Evolutionary conservation across 1,140 invertebrate genomes (phyloP).

Genomic region (Zophobas morio): DNA sequence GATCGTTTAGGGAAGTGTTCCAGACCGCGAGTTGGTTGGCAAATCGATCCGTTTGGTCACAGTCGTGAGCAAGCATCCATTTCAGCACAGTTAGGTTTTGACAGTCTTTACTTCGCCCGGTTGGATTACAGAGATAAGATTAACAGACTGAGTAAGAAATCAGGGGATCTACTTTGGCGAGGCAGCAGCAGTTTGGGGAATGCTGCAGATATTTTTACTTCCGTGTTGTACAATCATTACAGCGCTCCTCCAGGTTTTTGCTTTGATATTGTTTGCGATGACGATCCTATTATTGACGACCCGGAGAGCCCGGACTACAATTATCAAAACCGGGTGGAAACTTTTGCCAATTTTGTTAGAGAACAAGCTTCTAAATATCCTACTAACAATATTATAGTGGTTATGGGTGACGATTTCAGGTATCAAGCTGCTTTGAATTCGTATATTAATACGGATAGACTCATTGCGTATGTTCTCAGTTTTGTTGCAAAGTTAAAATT

Average conservation of each 20-base stretch:
- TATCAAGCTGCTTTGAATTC: constrained; percentile 72
- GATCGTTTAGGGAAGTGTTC: constrained; percentile 79
- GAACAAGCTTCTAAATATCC: constrained; percentile 50
- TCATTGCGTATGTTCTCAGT: constrained; percentile 74
- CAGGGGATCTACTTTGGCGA: constrained; percentile 85
- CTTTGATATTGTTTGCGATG: constrained; percentile 80
- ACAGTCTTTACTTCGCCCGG: constrained; percentile 81
- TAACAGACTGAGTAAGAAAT: constrained; percentile 74
- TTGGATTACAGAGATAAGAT: constrained; percentile 83
- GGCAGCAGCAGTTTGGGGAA: constrained; percentile 71
- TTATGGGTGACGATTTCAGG: constrained; percentile 64
- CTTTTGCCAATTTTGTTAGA: constrained; percentile 67
- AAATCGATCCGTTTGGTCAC: constrained; percentile 83
- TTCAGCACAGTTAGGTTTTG: constrained; percentile 79
- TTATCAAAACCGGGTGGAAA: constrained; percentile 69
- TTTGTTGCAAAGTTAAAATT: background rate
- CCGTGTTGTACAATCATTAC: constrained; percentile 72
- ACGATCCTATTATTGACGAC: constrained; percentile 75
- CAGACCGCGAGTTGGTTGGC: constrained; percentile 78
- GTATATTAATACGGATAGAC: constrained; percentile 80
- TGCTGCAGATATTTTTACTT: constrained; percentile 43
- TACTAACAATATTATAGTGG: constrained; percentile 58
- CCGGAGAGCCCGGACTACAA: constrained; percentile 69
- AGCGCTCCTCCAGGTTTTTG: constrained; percentile 79
- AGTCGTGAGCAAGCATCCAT: constrained; percentile 78